Evolutionary conservation across 2,888 invertebrate species (phyloP).

Genomic region (Dryomyza anilis): DNA sequence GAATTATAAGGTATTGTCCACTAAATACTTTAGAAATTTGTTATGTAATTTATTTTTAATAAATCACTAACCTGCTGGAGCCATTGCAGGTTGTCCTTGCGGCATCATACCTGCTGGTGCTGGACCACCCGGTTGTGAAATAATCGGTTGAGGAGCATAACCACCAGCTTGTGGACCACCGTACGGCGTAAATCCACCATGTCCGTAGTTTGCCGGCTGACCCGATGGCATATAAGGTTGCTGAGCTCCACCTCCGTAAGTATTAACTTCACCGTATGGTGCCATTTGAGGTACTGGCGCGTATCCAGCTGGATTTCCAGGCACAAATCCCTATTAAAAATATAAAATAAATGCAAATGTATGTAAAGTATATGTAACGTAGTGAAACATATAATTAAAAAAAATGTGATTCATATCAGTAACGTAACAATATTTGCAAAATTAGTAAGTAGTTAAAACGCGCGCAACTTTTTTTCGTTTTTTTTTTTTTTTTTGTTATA

Average conservation of each 20-base stretch:
- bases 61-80: neutral
- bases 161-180: constrained; percentile 36
- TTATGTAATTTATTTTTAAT: neutral
- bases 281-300: constrained; percentile 58
- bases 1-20: too few relatives aligned
- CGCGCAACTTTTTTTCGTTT: too few relatives aligned
- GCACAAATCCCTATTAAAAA: constrained; percentile 47
- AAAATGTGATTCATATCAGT: too few relatives aligned
- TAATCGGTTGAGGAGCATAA: constrained; percentile 46
- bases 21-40: too few relatives aligned
- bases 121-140: constrained; percentile 51
- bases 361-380: neutral
- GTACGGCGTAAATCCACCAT: constrained; percentile 33
- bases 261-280: constrained; percentile 45
- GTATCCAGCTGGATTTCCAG: constrained; percentile 48
- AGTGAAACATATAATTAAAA: neutral
- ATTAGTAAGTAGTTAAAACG: too few relatives aligned
- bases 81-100: constrained; percentile 36
- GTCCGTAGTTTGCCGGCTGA: constrained; percentile 22
- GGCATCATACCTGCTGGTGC: constrained; percentile 33
- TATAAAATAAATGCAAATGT: too few relatives aligned
- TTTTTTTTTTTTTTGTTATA: too few relatives aligned
- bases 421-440: too few relatives aligned
- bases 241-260: constrained; percentile 32
- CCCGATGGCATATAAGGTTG: too few relatives aligned